Evolutionary conservation across 2,113 vertebrate genomes (phyloP).

Genomic region (Felis catus): DNA sequence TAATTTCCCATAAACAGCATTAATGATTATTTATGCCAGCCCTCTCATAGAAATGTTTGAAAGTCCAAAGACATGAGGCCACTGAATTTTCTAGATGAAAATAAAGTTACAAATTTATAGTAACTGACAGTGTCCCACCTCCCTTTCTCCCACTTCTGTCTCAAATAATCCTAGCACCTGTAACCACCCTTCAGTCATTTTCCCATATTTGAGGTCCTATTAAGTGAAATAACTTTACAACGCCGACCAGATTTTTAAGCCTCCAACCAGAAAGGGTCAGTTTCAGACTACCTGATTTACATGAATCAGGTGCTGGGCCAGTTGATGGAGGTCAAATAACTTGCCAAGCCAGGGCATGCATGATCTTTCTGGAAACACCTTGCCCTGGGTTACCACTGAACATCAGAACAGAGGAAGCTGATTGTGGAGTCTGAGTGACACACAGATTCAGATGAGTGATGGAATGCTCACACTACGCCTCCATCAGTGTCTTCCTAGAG

Average conservation of each 20-base stretch:
- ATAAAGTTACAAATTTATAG: not conserved
- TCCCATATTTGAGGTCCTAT: not conserved
- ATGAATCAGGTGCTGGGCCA: not conserved
- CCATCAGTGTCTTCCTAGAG: not conserved
- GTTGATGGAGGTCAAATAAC: slow-evolving; percentile 17
- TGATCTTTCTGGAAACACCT: slow-evolving; percentile 68
- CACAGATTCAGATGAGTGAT: slow-evolving; percentile 54
- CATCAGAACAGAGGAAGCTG: slow-evolving; percentile 65
- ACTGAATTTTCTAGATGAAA: slow-evolving; percentile 51
- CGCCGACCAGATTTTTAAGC: slow-evolving; percentile 10
- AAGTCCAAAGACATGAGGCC: slow-evolving; percentile 24
- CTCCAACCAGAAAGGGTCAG: not conserved
- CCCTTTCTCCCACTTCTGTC: not conserved
- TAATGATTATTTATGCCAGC: slow-evolving; percentile 19
- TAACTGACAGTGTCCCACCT: not conserved
- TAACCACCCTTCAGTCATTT: not conserved
- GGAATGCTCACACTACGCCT: slow-evolving; percentile 45
- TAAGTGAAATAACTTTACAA: slow-evolving; percentile 23
- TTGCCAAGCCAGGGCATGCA: slow-evolving; percentile 47
- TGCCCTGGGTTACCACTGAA: slow-evolving; percentile 60
- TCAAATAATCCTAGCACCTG: not conserved
- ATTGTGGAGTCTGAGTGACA: slow-evolving; percentile 37
- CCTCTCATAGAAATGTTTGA: not conserved
- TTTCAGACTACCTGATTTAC: slow-evolving; percentile 50
- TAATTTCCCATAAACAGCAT: slow-evolving; percentile 41